Evolutionary conservation across 2,888 invertebrate species (phyloP), one percentile per base, ranked within the genome.

Genomic region (Gortyna flavago): DNA sequence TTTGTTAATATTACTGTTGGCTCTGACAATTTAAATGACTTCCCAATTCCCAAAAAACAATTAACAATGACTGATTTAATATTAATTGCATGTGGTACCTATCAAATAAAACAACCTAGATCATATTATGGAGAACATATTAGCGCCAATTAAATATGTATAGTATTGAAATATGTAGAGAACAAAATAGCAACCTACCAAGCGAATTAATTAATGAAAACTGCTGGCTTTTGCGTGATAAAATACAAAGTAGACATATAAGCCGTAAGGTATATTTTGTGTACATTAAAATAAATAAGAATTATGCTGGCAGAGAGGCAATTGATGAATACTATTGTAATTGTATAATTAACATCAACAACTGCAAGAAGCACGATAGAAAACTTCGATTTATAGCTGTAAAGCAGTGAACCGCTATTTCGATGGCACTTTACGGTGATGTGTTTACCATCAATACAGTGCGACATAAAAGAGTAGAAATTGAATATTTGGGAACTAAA

Each of bases 1-100:
- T 75, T 69, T 75, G 62, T 64, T 54, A 75, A 62, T 48, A 32
- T 72, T 61, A 71, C 61, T 32, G 71, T 61, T 71, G 70, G 51
- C 35, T 68, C 25, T n/a, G n/a, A 68, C 2, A 54, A 68, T 68
- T 66, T 48, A 48, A 66, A 66, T 66, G 66, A 29, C 29, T 67
- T 67, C 3, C 21, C 67, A 4, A n/a, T n/a, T n/a, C n/a, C n/a
- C n/a, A n/a, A n/a, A n/a, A n/a, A n/a, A n/a, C 48, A 13, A 13
- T 67, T 67, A 16, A 51, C 25, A 54, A 54, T 54, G 25, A 54
- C 25, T 11, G 54, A 54, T 25, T 25, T 54, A 54, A 54, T 54
- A 54, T n/a, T 54, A 54, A 54, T 25, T 11, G 25, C 25, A 25
- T 54, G 54, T 51, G 51, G 25, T 54, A n/a, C 54, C 3, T 54